phyloP scores from a whole-genome alignment of 2,888 invertebrate species.

The Linnaemya vulpina region DNA sequence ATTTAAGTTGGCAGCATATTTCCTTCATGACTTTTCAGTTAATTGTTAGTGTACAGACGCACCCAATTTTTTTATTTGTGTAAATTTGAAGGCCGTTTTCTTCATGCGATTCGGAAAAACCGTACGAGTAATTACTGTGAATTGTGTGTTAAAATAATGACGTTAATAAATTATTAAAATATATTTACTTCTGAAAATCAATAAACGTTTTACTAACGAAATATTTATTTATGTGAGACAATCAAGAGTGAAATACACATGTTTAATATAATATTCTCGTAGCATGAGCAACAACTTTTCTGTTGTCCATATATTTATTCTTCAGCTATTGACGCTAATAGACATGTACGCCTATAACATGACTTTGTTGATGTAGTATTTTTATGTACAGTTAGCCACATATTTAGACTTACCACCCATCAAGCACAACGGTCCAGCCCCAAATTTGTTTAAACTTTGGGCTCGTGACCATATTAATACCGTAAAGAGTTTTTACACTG shows the following conservation, averaged over 20 bases:
- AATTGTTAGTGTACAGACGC: slow-evolving; percentile 9
- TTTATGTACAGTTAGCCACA: too few species aligned
- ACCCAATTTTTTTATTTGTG: neutral
- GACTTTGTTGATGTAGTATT: too few species aligned
- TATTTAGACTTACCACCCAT: too few species aligned
- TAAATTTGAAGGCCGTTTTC: neutral
- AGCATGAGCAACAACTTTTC: too few species aligned
- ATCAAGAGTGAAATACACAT: neutral
- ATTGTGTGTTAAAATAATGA: neutral
- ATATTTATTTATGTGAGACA: slow-evolving; percentile 36
- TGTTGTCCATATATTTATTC: too few species aligned
- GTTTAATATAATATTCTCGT: neutral
- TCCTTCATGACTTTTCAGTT: neutral
- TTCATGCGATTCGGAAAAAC: neutral
- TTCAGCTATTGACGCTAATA: too few species aligned
- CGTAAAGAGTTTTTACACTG: too few species aligned
- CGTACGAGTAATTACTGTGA: neutral
- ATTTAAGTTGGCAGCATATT: neutral
- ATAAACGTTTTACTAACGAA: slow-evolving; percentile 27
- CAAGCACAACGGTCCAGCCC: too few species aligned
- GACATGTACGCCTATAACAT: too few species aligned
- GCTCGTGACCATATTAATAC: too few species aligned
- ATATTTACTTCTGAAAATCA: slow-evolving; percentile 33
- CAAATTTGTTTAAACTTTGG: too few species aligned
- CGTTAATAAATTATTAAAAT: slow-evolving; percentile 20